Evolutionary conservation across 2,113 vertebrate species (phyloP).

Genomic region (Neolamprologus kungweensis): DNA sequence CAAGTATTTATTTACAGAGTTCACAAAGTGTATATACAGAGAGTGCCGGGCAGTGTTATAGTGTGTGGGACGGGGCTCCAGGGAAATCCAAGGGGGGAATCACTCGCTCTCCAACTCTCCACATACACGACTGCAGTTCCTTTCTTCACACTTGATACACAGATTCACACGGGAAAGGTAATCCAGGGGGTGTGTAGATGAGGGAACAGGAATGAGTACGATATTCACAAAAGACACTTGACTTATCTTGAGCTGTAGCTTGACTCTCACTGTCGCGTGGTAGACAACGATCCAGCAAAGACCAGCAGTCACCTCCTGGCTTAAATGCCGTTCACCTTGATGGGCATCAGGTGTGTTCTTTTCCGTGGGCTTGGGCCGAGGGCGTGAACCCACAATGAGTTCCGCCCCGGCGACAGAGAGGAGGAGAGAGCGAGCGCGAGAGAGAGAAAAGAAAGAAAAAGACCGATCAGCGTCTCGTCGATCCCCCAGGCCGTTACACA

Average conservation of each 20-base stretch:
- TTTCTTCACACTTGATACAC: neutral
- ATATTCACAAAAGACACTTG: neutral
- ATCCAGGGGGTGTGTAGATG: neutral
- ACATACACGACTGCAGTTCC: neutral
- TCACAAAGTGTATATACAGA: neutral
- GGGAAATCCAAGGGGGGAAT: neutral
- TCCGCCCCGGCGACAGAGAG: neutral
- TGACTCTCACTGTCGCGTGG: neutral
- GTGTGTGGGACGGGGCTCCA: neutral
- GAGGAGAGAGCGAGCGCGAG: accelerated
- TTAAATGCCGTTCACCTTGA: no score
- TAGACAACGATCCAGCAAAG: neutral
- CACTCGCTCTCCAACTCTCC: neutral
- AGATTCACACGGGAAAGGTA: neutral
- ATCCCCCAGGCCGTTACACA: neutral
- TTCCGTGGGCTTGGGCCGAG: neutral
- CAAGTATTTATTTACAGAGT: neutral
- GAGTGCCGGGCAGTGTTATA: neutral
- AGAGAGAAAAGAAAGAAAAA: neutral
- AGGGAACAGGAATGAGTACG: accelerated
- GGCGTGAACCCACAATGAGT: neutral
- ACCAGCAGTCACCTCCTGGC: no score
- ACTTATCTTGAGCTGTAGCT: neutral
- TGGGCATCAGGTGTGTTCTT: neutral
- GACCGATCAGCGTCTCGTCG: accelerated